A percentile compares a stretch with the other conserved stretches of the same genome.
Conservation (phyloP, 2,888 invertebrate species). For the Cerceris rybyensis region DNA sequence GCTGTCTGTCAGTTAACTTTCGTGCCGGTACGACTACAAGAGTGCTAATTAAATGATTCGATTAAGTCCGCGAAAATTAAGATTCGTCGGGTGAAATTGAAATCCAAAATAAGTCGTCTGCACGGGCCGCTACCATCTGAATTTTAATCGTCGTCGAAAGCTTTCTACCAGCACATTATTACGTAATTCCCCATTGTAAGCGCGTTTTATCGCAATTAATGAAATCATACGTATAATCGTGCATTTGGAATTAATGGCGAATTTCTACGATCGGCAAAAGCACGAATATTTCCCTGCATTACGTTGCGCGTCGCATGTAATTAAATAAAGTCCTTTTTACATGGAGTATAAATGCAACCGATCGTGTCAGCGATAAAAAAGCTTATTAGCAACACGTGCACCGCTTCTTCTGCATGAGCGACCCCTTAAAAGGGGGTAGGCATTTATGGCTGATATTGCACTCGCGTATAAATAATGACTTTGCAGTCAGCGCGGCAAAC, state of each 20-base stretch:
- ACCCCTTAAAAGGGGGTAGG: conserved; percentile 43
- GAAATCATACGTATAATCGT: background rate
- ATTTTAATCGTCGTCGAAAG: conserved; percentile 67
- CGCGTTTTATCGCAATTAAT: conserved; percentile 13
- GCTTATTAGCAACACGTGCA: conserved; percentile 65
- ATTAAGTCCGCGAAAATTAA: conserved; percentile 77
- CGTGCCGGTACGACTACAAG: conserved; percentile 68
- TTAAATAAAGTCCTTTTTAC: conserved; percentile 44
- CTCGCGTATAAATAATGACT: conserved; percentile 58
- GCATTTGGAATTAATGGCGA: too few species aligned
- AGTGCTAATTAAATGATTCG: conserved; percentile 79
- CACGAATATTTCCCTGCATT: background rate
- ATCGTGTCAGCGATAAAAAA: conserved; percentile 55
- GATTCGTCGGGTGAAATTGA: conserved; percentile 68
- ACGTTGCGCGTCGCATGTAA: background rate
- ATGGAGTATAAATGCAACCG: conserved; percentile 45
- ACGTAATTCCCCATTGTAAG: background rate
- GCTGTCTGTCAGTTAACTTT: conserved; percentile 76
- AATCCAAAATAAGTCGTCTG: conserved; percentile 72
- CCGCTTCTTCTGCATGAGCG: conserved; percentile 45
- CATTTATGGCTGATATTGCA: conserved; percentile 50
- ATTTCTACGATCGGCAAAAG: too few species aligned
- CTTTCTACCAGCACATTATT: background rate
- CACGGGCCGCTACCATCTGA: conserved; percentile 50
- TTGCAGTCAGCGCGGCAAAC: conserved; percentile 45